Base-by-base conservation (phyloP, 2,888 invertebrate genomes). In the Odontothrips loti region DNA sequence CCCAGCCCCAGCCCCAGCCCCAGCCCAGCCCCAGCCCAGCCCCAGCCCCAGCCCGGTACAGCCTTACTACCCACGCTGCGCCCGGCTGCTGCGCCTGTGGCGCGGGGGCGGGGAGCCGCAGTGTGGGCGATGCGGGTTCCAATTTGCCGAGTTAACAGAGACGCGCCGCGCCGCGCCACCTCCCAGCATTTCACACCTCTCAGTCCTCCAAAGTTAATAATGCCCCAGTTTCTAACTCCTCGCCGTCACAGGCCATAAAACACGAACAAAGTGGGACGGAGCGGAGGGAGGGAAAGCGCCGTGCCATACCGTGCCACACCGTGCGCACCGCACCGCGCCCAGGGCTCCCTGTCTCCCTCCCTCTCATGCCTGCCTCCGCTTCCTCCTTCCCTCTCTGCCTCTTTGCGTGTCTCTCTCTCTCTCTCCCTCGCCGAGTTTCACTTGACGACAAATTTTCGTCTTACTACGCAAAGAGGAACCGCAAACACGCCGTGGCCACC, bases 381-480 rank as follows among this genome's bases (percentile, higher is more conserved):
- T 2, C 17, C 6, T 58, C 15, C 15, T 15, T 58, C 6, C 15
- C 58, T 58, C n/a, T 6, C 17, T n/a, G 0, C 17, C n/a, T n/a
- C 58, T 58, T 2, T 58, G 15, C 17, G 15, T 58, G 15, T 58
- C 17, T n/a, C 17, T n/a, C 58, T 58, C 17, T 43, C 20, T 58
- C 58, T 58, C 15, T n/a, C 68, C 23, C 68, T 23, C 68, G 23
- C 68, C n/a, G 9, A 27, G 68, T 75, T 75, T 75, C 68, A 75
- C 68, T 75, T 75, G 68, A 75, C 68, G 68, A 75, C 68, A 75
- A 75, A 75, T 75, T 75, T 75, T 75, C 68, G 68, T 75, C 68
- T 75, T 75, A 75, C 68, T 75, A 75, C 68, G 68, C 68, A 75
- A 75, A 75, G 68, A 75, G 68, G 68, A 75, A 75, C 68, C 68